phyloP scores from a whole-genome alignment of 2,113 vertebrate species.

The Dissostichus mawsoni region DNA sequence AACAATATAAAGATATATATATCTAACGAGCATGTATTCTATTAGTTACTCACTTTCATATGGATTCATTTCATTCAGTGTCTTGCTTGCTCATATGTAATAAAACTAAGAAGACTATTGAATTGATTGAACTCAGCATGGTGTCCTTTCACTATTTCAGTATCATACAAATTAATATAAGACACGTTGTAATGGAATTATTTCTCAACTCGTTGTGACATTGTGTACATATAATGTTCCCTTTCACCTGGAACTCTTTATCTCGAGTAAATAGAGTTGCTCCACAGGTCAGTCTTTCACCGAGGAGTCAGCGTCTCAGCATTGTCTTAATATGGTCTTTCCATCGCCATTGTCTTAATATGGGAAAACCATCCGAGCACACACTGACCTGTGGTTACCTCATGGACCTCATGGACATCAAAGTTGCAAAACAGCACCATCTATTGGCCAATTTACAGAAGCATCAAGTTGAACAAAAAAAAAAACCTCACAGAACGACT shows the following conservation, averaged over 20 bases:
- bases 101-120: no score
- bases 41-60: no score
- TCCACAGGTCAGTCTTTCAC: conserved; percentile 70
- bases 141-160: background rate
- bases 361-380: conserved; percentile 58
- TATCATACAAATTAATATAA: background rate
- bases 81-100: no score
- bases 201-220: conserved; percentile 47
- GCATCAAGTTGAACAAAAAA: no score
- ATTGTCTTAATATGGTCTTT: conserved; percentile 86
- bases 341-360: conserved; percentile 84
- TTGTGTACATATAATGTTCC: conserved; percentile 60
- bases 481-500: no score
- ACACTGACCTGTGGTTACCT: conserved; percentile 27
- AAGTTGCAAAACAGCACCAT: no score
- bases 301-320: conserved; percentile 74
- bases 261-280: conserved; percentile 80
- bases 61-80: no score
- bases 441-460: no score
- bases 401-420: background rate
- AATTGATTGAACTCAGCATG: no score
- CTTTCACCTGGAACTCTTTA: conserved; percentile 68
- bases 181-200: conserved; percentile 4
- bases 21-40: no score
- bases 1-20: no score